Conservation (phyloP, 2,113 vertebrate genomes). For the Oncorhynchus mykiss region DNA sequence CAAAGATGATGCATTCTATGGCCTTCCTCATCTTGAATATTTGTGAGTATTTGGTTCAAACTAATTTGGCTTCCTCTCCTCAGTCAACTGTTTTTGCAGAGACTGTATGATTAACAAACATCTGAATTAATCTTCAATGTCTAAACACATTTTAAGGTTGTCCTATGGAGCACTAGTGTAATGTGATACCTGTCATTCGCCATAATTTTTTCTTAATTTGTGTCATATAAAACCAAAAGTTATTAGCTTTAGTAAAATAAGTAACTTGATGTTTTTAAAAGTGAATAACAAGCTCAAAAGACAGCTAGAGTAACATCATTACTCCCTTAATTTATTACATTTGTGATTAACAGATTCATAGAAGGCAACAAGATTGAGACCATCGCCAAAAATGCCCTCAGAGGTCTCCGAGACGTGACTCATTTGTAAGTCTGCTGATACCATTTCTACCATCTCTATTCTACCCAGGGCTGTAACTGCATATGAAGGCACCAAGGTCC, state of each 20-base stretch:
- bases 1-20: slow-evolving; percentile 92
- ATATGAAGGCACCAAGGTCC: too few species aligned
- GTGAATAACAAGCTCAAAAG: background rate
- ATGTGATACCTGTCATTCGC: too few species aligned
- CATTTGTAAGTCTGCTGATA: slow-evolving; percentile 87
- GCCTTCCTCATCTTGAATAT: slow-evolving; percentile 94
- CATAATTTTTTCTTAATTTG: too few species aligned
- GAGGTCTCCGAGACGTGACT: slow-evolving; percentile 90
- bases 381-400: slow-evolving; percentile 88
- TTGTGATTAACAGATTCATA: slow-evolving; percentile 82
- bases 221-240: too few species aligned
- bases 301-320: background rate
- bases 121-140: too few species aligned
- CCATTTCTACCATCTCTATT: background rate
- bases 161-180: too few species aligned
- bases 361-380: slow-evolving; percentile 95
- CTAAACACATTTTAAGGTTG: too few species aligned
- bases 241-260: too few species aligned
- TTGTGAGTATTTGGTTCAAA: slow-evolving; percentile 80
- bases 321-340: background rate
- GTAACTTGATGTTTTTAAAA: too few species aligned
- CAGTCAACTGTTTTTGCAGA: too few species aligned
- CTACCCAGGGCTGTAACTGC: too few species aligned
- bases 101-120: too few species aligned
- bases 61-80: background rate